Conservation (phyloP, 2,888 invertebrate genomes). For the Drepana falcataria region DNA sequence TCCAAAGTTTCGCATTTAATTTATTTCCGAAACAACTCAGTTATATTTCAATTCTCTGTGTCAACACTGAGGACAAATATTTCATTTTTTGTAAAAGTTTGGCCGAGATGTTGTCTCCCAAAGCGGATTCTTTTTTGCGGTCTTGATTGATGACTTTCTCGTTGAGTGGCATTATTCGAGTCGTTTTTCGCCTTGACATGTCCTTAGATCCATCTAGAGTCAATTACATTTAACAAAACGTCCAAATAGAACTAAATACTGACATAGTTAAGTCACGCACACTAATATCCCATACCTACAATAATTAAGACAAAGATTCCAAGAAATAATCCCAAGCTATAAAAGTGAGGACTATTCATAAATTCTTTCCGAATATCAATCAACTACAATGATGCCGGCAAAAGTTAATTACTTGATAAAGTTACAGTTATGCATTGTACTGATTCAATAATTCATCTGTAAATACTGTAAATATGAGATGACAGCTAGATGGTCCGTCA, state of each 20-base stretch:
- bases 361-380: neutral
- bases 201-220: slow-evolving; percentile 47
- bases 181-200: slow-evolving; percentile 37
- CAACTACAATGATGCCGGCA: neutral
- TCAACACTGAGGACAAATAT: slow-evolving; percentile 39
- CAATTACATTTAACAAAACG: slow-evolving; percentile 43
- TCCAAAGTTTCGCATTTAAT: slow-evolving; percentile 21
- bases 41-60: slow-evolving; percentile 46
- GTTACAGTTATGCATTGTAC: neutral
- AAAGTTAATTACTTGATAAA: neutral
- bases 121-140: slow-evolving; percentile 50
- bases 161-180: slow-evolving; percentile 47
- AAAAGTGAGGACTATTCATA: neutral
- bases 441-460: neutral
- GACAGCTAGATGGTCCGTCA: slow-evolving; percentile 6
- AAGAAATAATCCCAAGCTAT: no score
- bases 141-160: slow-evolving; percentile 67
- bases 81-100: slow-evolving; percentile 46
- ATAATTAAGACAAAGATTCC: no score
- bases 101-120: slow-evolving; percentile 46
- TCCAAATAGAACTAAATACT: slow-evolving; percentile 9
- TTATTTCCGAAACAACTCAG: slow-evolving; percentile 26
- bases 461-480: neutral
- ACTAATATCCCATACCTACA: no score
- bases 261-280: neutral